phyloP scores from a whole-genome alignment of 2,113 vertebrate genomes.

The Misgurnus anguillicaudatus region DNA sequence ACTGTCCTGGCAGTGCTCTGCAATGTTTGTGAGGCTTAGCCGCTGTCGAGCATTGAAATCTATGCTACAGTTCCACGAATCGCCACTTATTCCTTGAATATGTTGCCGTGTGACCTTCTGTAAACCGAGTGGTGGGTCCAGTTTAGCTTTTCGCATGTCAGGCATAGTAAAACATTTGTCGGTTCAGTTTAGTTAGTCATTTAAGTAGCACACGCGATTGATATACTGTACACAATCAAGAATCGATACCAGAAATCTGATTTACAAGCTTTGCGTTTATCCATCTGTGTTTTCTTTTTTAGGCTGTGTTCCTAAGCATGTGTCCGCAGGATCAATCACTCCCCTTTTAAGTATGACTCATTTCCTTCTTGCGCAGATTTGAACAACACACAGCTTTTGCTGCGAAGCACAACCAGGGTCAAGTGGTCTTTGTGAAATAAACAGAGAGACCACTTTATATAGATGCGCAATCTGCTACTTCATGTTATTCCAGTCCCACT shows the following conservation, averaged over 20 bases:
- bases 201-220: background rate
- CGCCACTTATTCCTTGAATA: background rate
- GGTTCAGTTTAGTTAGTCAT: background rate
- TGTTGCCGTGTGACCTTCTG: background rate
- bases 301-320: background rate
- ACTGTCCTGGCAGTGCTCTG: background rate
- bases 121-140: slow-evolving; percentile 6
- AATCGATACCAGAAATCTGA: background rate
- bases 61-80: background rate
- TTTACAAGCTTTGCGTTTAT: background rate
- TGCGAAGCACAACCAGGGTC: background rate
- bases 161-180: background rate
- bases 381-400: background rate
- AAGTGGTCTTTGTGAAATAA: background rate
- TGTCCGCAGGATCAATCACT: background rate
- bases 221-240: background rate
- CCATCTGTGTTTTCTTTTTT: background rate
- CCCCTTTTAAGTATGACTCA: background rate
- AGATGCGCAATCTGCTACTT: background rate
- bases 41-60: background rate
- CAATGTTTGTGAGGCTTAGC: background rate
- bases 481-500: background rate
- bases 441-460: background rate
- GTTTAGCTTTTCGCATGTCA: background rate
- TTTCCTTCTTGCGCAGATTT: slow-evolving; percentile 15